These are phyloP conservation scores for Brachystomella parvula DNA, from an alignment of 1,140 invertebrate species.

Conservation along the genomic window DNA sequence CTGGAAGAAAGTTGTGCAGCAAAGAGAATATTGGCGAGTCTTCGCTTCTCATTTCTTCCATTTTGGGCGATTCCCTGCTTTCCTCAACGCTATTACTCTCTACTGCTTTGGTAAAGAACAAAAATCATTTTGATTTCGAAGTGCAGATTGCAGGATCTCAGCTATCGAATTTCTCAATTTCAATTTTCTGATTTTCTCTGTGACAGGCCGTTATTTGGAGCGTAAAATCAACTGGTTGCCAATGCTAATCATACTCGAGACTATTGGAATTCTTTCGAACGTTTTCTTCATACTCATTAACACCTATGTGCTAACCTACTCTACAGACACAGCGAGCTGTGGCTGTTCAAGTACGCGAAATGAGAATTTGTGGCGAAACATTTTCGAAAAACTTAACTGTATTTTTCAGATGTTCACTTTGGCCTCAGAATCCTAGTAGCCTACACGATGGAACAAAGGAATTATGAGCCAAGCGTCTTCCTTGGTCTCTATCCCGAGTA, in stretches of 20 bases:
- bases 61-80: neutral
- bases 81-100: too few relatives aligned
- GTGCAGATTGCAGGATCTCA: too few relatives aligned
- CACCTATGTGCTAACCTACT: neutral
- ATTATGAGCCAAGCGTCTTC: neutral
- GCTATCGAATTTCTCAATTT: too few relatives aligned
- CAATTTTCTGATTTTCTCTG: too few relatives aligned
- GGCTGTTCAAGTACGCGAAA: neutral
- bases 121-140: too few relatives aligned
- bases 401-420: neutral
- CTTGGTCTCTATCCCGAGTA: conserved; percentile 8
- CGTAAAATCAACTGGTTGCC: neutral
- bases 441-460: neutral
- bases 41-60: conserved; percentile 20
- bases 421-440: neutral
- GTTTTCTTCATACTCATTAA: neutral
- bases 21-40: conserved; percentile 14
- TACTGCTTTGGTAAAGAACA: too few relatives aligned
- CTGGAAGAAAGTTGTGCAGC: conserved; percentile 3
- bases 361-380: neutral
- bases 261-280: neutral
- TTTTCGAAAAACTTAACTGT: neutral
- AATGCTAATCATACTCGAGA: neutral
- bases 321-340: neutral
- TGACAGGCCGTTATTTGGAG: conserved; percentile 1